Evolutionary conservation across 2,113 vertebrate species (phyloP).

Genomic region (Sigmodon hispidus): DNA sequence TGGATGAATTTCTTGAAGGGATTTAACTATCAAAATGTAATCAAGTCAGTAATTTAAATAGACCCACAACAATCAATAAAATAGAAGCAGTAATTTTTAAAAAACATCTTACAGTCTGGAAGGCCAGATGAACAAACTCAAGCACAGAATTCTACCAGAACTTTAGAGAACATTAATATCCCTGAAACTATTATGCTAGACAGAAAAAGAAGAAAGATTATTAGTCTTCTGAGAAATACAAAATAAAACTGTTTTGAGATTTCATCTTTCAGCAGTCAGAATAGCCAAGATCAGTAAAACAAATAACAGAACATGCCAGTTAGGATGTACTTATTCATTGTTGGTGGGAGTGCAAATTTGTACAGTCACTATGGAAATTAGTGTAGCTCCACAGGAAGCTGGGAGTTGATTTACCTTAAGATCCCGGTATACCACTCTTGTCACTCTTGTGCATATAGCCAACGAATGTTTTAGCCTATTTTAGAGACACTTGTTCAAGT

Average conservation of each 20-base stretch:
- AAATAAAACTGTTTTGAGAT: not conserved
- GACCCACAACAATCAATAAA: not conserved
- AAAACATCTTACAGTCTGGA: not conserved
- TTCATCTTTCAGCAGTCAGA: not conserved
- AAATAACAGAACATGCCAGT: not conserved
- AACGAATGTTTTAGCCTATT: no score
- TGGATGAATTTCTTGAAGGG: not conserved
- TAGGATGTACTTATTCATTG: not conserved
- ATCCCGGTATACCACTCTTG: no score
- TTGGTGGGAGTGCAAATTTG: not conserved
- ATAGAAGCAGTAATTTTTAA: not conserved
- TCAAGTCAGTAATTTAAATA: not conserved
- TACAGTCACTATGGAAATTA: not conserved
- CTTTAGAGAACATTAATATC: not conserved
- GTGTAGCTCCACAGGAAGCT: not conserved
- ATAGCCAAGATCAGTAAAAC: not conserved
- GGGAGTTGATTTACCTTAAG: not conserved
- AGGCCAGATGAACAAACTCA: not conserved
- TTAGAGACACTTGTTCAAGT: no score
- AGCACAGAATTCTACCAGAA: not conserved
- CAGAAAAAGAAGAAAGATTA: not conserved
- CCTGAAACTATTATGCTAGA: not conserved
- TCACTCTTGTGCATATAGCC: no score
- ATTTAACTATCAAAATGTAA: not conserved
- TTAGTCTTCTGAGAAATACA: not conserved